phyloP scores from a whole-genome alignment of 2,113 vertebrate species.

The Calypte anna region DNA sequence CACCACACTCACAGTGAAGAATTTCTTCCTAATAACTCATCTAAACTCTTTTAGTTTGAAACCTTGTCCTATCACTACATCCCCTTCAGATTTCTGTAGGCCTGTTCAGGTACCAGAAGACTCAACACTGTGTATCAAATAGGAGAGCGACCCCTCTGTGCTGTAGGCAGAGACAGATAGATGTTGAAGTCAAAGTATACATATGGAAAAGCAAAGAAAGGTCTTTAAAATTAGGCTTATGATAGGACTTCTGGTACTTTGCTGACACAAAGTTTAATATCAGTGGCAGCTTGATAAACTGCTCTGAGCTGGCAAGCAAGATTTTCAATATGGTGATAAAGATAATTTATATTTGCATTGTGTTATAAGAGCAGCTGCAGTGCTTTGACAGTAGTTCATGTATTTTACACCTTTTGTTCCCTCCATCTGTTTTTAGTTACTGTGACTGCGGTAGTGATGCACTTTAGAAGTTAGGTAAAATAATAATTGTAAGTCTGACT shows the following conservation, averaged over 20 bases:
- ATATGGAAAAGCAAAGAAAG: not conserved
- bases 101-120: too few species aligned
- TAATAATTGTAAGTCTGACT: not conserved
- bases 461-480: not conserved
- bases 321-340: not conserved
- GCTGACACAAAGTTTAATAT: not conserved
- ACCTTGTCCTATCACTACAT: too few species aligned
- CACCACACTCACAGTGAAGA: too few species aligned
- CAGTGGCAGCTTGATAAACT: not conserved
- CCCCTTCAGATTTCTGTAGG: too few species aligned
- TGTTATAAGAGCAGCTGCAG: not conserved
- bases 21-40: too few species aligned
- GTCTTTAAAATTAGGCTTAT: not conserved
- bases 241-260: not conserved
- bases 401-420: not conserved
- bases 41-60: too few species aligned
- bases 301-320: not conserved
- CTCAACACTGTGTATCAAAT: not conserved
- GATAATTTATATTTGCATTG: not conserved
- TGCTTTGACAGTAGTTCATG: not conserved
- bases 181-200: accelerated
- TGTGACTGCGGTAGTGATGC: not conserved
- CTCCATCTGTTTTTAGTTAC: not conserved
- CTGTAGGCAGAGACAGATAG: not conserved
- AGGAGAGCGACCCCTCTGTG: not conserved